phyloP scores from a whole-genome alignment of 1,140 invertebrate species.

The Aricia agestis region DNA sequence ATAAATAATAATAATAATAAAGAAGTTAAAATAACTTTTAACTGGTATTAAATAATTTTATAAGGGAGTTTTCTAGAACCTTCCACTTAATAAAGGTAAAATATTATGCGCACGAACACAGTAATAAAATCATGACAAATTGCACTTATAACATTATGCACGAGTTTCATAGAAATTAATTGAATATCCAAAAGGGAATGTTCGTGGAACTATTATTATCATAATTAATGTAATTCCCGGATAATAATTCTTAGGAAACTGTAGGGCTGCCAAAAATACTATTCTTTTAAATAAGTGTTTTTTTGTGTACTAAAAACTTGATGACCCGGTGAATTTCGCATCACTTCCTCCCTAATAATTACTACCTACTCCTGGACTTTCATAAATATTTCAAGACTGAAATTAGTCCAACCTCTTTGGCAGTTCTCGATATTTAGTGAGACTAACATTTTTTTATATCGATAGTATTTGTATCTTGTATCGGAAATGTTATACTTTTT shows the following conservation, averaged over 20 bases:
- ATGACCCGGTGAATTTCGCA: no score
- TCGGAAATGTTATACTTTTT: no score
- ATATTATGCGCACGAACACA: neutral
- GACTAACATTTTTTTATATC: no score
- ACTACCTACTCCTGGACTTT: no score
- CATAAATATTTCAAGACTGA: no score
- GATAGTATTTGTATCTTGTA: no score
- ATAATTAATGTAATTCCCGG: slow-evolving; percentile 21
- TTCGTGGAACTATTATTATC: slow-evolving; percentile 16
- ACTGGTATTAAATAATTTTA: neutral
- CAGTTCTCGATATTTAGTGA: no score
- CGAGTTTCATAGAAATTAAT: slow-evolving; percentile 11
- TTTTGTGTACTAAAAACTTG: no score
- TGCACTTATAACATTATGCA: slow-evolving; percentile 6
- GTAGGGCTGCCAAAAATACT: neutral
- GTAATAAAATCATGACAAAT: slow-evolving; percentile 12
- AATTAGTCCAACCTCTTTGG: no score
- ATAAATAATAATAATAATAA: no score
- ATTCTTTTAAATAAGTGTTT: neutral
- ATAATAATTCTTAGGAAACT: slow-evolving; percentile 2
- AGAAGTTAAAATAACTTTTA: no score
- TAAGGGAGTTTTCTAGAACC: neutral
- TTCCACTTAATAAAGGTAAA: neutral
- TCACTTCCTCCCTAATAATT: no score
- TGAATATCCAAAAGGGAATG: slow-evolving; percentile 13